Conservation (phyloP, 2,113 vertebrate species). For the Neodon shergylaensis region DNA sequence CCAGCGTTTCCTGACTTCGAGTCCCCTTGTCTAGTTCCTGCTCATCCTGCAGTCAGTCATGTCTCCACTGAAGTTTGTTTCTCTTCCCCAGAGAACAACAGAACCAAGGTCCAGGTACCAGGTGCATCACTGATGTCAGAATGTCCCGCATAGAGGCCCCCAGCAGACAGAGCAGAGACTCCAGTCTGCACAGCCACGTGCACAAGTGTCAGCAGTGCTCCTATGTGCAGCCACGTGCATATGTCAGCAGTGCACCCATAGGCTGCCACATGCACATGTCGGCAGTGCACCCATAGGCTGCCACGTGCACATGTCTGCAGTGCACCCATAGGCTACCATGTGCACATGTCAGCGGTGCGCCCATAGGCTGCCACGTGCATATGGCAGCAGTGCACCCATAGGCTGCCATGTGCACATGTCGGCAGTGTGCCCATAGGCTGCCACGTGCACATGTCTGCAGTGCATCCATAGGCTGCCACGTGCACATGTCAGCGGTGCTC, state of each 20-base stretch:
- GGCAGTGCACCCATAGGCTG: rapidly evolving
- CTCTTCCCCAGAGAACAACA: not conserved
- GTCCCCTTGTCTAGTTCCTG: not conserved
- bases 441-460: too few relatives aligned
- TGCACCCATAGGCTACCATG: rapidly evolving
- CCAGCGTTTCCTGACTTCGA: too few relatives aligned
- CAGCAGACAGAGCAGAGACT: not conserved
- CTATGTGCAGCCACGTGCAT: too few relatives aligned
- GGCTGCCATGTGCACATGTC: too few relatives aligned
- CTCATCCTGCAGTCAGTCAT: not conserved
- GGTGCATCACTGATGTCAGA: too few relatives aligned
- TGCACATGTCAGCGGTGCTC: too few relatives aligned
- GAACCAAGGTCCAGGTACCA: not conserved
- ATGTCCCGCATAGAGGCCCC: not conserved
- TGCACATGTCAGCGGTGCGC: too few relatives aligned
- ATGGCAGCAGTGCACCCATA: too few relatives aligned
- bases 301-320: too few relatives aligned
- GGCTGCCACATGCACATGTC: too few relatives aligned
- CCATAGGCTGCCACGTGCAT: too few relatives aligned
- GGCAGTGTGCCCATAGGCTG: too few relatives aligned
- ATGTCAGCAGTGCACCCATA: rapidly evolving
- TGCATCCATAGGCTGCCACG: rapidly evolving
- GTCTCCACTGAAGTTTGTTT: not conserved
- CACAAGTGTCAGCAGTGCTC: not conserved
- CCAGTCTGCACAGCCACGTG: not conserved